Percentiles rank a stretch among this genome's conserved stretches.
These are phyloP conservation scores for Agapornis roseicollis DNA, from an alignment of 2,113 vertebrate genomes.

Conservation along the genomic window DNA sequence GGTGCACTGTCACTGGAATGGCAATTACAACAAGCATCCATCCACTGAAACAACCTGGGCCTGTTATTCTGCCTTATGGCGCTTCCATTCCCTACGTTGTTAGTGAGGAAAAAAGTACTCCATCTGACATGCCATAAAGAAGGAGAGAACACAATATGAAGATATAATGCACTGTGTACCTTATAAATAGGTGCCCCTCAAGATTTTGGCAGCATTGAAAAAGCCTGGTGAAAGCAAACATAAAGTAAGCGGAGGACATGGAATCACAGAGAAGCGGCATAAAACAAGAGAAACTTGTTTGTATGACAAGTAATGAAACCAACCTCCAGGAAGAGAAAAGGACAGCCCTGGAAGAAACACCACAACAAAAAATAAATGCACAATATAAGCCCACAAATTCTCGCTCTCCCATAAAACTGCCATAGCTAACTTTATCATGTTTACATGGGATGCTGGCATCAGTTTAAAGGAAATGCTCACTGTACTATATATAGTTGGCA, in stretches of 20 bases:
- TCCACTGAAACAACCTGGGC: not conserved
- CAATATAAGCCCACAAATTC: not conserved
- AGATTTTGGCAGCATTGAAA: not conserved
- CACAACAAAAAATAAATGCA: not conserved
- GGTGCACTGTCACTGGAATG: not conserved
- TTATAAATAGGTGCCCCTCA: not conserved
- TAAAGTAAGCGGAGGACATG: not conserved
- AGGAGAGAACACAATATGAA: not conserved
- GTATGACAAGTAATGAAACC: not conserved
- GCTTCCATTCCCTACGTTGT: not conserved
- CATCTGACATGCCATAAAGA: not conserved
- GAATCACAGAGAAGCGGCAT: not conserved
- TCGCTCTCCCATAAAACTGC: slow-evolving; percentile 5
- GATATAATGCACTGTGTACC: not conserved
- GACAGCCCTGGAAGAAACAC: not conserved
- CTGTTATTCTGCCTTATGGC: not conserved
- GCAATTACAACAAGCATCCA: not conserved
- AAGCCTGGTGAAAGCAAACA: not conserved
- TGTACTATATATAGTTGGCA: not conserved
- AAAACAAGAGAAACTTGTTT: not conserved
- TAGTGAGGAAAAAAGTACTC: not conserved
- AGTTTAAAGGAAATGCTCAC: slow-evolving; percentile 32
- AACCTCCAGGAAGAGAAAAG: not conserved
- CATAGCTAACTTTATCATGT: slow-evolving; percentile 28
- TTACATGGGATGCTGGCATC: slow-evolving; percentile 10